Evolutionary conservation across 2,797 vertebrate species (phyloP).

Genomic region (Bovichtus variegatus): DNA sequence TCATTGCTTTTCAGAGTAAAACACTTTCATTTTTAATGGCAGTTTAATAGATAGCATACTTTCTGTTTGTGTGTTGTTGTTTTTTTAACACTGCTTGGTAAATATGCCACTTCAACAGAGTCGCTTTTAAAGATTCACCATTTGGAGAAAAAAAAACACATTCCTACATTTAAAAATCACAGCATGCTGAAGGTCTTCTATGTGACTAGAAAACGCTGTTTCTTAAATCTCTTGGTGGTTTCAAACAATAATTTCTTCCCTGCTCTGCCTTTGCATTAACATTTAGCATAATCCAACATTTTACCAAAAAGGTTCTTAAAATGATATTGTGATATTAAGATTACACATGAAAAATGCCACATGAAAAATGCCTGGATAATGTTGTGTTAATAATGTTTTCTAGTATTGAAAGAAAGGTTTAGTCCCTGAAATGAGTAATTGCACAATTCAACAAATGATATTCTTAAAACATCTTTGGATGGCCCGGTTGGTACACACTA

Average conservation of each 20-base stretch:
- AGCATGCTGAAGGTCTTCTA: neutral
- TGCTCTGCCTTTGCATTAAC: neutral
- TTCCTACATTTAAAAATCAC: neutral
- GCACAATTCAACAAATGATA: neutral
- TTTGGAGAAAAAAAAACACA: neutral
- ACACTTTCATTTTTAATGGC: too few species aligned
- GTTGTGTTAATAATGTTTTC: neutral
- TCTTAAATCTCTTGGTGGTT: neutral
- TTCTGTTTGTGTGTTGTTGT: too few species aligned
- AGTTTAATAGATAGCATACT: too few species aligned
- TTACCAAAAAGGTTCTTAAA: neutral
- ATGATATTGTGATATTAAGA: too few species aligned
- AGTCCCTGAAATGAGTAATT: neutral
- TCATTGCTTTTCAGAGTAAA: neutral
- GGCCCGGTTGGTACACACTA: too few species aligned
- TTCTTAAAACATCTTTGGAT: too few species aligned
- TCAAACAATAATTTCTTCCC: neutral
- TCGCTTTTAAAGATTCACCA: neutral
- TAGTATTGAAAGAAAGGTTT: neutral
- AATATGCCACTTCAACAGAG: too few species aligned
- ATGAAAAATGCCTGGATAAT: conserved; percentile 11
- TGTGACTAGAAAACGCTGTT: neutral
- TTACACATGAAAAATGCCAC: conserved; percentile 7
- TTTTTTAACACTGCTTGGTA: too few species aligned
- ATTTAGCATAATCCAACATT: neutral